Conservation (phyloP, 2,113 vertebrate species). For the Podilymbus podiceps region DNA sequence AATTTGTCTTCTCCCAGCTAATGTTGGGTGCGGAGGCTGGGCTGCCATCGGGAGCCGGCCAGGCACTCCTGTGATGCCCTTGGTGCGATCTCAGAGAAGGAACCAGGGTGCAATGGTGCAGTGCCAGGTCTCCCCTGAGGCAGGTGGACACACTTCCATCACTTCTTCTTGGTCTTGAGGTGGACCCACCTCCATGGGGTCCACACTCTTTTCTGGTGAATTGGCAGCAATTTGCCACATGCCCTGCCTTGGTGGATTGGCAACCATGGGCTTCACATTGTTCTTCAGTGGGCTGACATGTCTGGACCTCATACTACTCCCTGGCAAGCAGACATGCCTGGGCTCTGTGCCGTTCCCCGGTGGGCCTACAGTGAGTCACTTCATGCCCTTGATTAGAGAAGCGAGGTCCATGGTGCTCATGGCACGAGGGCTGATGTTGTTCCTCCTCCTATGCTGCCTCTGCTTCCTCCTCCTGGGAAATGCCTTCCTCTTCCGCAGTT, state of each 20-base stretch:
- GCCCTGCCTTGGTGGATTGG: too few relatives aligned
- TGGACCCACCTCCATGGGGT: neutral
- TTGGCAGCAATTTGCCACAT: too few relatives aligned
- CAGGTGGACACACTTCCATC: too few relatives aligned
- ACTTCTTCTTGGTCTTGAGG: neutral
- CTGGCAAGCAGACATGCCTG: neutral
- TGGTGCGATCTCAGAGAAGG: too few relatives aligned
- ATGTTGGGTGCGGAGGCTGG: too few relatives aligned
- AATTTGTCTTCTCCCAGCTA: too few relatives aligned
- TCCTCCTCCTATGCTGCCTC: neutral
- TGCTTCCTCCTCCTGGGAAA: neutral
- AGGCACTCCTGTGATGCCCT: too few relatives aligned
- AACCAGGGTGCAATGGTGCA: too few relatives aligned
- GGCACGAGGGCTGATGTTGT: neutral
- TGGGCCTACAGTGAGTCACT: neutral
- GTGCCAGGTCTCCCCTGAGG: too few relatives aligned
- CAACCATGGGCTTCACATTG: neutral
- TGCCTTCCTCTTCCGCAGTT: neutral
- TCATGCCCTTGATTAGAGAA: neutral
- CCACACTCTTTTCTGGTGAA: too few relatives aligned
- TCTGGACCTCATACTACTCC: neutral
- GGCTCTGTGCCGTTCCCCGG: accelerated
- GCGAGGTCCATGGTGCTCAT: accelerated
- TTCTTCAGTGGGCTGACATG: too few relatives aligned
- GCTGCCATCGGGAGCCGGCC: too few relatives aligned